Evolutionary conservation across 2,797 vertebrate species (phyloP), one percentile per base, ranked within the genome.

Genomic region (Sebastes steindachneri): DNA sequence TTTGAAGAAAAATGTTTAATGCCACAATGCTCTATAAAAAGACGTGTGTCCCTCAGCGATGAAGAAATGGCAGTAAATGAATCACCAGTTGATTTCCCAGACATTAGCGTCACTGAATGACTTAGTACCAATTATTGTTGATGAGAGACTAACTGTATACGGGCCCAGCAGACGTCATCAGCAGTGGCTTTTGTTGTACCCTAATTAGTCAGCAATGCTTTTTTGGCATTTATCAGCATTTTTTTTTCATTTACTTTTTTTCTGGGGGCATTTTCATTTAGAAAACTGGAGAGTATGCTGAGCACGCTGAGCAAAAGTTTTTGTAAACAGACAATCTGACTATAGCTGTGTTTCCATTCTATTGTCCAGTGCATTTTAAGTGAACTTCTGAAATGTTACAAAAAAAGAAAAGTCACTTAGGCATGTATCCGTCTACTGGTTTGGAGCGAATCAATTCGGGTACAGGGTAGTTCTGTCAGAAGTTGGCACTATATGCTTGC

Each of bases 61-160:
- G 37, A 37, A 37, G 37, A 37, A 37, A 37, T 37, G 37, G 41
- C 77, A 81, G 73, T 17, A 66, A 67, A 31, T 86, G 79, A 86
- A 80, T 88, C 86, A 89, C 33, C 10, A 35, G 33, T 65, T 66
- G 45, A 84, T 88, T 88, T 85, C 65, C 71, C 72, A 87, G 80
- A 85, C 68, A 60, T 88, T 14, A 77, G 60, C 66, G 79, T 90
- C 90, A 90, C 28, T 10, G 37, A 11, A 54, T 79, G 77, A 88
- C 79, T 82, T 84, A 17, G 55, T 8, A 21, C 9, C 82, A 77
- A 33, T 85, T 77, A 77, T 26, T 71, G 73, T 10, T 74, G 84
- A 77, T 66, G 82, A 62, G 19, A 76, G 70, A 80, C 73, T 57
- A 79, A 77, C 63, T 71, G 71, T 29, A 63, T n/a, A 79, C 28